Evolutionary conservation across 2,797 vertebrate species (phyloP).

Genomic region (Anguilla pacifica): DNA sequence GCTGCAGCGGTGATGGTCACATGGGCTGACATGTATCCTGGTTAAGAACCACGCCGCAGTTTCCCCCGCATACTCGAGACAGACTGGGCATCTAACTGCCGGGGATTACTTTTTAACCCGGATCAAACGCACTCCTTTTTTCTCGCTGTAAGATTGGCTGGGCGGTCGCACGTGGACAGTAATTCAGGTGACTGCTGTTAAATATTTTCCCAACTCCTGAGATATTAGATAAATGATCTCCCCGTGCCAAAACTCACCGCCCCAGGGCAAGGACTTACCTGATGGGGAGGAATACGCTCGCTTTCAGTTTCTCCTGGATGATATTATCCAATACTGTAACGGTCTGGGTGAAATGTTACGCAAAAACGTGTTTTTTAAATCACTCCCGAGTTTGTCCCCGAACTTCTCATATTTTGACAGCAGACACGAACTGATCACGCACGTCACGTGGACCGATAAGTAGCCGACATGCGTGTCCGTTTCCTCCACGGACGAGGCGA

Average conservation of each 20-base stretch:
- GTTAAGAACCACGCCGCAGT: too few relatives aligned
- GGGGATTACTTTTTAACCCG: too few relatives aligned
- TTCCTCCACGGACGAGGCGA: background rate
- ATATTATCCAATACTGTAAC: too few relatives aligned
- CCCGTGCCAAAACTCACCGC: slow-evolving; percentile 45
- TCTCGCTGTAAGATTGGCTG: background rate
- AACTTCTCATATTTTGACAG: background rate
- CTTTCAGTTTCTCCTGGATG: background rate
- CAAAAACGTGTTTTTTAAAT: background rate
- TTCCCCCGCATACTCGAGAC: too few relatives aligned
- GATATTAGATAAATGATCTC: slow-evolving; percentile 8
- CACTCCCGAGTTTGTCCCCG: background rate
- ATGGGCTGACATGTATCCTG: too few relatives aligned
- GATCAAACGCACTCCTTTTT: background rate
- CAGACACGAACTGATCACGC: background rate
- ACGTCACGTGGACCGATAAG: background rate
- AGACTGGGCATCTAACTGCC: too few relatives aligned
- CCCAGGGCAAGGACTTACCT: background rate
- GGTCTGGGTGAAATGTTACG: too few relatives aligned
- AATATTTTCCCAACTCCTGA: slow-evolving; percentile 13
- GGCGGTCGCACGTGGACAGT: background rate
- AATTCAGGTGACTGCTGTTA: background rate
- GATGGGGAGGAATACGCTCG: background rate
- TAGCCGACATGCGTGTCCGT: background rate
- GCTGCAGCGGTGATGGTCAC: too few relatives aligned